Conservation (phyloP, 2,113 vertebrate species). For the Theristicus caerulescens region DNA sequence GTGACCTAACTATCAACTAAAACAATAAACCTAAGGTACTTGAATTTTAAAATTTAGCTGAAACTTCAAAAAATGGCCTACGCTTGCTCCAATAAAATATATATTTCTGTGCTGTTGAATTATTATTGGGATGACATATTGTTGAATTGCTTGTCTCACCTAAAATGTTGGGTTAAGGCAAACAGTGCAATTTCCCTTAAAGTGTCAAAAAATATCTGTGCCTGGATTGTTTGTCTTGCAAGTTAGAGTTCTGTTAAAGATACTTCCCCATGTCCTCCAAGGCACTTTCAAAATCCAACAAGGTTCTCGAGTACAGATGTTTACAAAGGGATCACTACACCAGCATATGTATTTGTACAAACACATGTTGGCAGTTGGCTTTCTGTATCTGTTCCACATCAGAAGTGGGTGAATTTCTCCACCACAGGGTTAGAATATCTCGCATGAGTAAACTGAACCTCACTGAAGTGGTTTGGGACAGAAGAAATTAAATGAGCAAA, state of each 20-base stretch:
- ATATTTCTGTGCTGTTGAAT: not conserved
- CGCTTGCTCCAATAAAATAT: not conserved
- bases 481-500: conserved; percentile 46
- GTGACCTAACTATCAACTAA: not conserved
- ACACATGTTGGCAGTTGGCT: conserved; percentile 22
- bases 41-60: not conserved
- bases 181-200: not conserved
- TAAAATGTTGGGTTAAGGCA: not conserved
- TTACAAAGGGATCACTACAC: conserved; percentile 21
- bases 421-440: conserved; percentile 46
- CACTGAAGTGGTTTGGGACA: conserved; percentile 61
- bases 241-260: not conserved
- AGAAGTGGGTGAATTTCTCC: conserved; percentile 46
- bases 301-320: conserved; percentile 1
- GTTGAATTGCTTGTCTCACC: not conserved
- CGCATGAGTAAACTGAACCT: conserved; percentile 50
- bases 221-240: not conserved
- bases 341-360: conserved; percentile 19
- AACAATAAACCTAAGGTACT: not conserved
- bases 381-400: conserved; percentile 54
- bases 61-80: not conserved
- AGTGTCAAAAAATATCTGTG: not conserved
- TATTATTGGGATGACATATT: not conserved
- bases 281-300: conserved; percentile 13
- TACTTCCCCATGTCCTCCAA: not conserved